Evolutionary conservation across 2,888 invertebrate genomes (phyloP).

Genomic region (Margaritifera margaritifera): DNA sequence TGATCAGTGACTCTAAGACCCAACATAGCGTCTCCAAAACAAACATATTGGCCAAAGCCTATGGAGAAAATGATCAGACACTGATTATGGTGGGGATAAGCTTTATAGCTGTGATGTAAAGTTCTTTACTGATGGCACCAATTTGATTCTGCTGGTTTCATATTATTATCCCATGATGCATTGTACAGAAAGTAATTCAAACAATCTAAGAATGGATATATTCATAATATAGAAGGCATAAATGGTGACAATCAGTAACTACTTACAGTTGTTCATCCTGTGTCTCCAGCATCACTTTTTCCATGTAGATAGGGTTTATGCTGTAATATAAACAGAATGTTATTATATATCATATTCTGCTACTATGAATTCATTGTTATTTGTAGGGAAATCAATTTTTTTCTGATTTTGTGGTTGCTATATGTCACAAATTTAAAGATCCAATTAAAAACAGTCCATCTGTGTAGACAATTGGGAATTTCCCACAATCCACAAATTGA

Average conservation of each 20-base stretch:
- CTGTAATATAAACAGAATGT: conserved; percentile 43
- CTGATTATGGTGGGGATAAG: not conserved
- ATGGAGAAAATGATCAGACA: not conserved
- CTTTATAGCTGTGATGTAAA: not conserved
- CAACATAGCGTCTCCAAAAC: no score
- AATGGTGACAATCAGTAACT: not conserved
- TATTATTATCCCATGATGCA: not conserved
- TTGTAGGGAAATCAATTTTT: no score
- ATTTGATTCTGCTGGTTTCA: no score
- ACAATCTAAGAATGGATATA: not conserved
- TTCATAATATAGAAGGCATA: not conserved
- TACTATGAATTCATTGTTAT: no score
- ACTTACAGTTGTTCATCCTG: conserved; percentile 58
- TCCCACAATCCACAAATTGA: no score
- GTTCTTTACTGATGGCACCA: not conserved
- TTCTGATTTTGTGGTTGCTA: no score
- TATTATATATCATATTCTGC: no score
- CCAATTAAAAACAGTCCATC: no score
- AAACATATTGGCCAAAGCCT: not conserved
- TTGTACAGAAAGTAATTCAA: not conserved
- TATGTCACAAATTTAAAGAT: no score
- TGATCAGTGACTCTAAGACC: not conserved
- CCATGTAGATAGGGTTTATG: conserved; percentile 69
- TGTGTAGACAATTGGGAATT: no score
- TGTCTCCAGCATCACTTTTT: conserved; percentile 60